Base-by-base conservation (phyloP, 2,888 invertebrate genomes). In the Sipha maydis region DNA sequence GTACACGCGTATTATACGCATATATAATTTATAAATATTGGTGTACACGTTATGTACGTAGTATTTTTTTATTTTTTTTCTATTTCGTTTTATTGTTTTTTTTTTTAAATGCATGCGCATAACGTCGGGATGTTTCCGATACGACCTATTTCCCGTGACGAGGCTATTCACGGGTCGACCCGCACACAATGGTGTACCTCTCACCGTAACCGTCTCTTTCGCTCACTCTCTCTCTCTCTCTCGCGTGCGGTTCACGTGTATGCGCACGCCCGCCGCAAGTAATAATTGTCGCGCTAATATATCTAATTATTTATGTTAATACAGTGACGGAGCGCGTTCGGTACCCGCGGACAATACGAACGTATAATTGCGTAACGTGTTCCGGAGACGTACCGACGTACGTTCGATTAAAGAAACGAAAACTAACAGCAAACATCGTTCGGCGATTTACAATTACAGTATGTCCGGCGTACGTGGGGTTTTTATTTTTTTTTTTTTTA, bases 71-170 rank as follows among this genome's bases (percentile, higher is more conserved):
- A 7, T 67, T n/a, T n/a, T 7, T 71, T 31, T 28, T 67, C n/a
- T n/a, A n/a, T 67, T 67, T 67, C 67, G 4, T 25, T 21, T 67
- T 21, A 25, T 67, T 31, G 5, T 71, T 69, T 79, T 79, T 61
- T 25, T 56, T 17, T 61, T 41, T 31, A 21, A 48, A 8, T 19
- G 3, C 5, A 69, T 71, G 2, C 9, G 3, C 5, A 69, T 71
- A 48, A 69, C 14, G 75, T 48, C 9, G 77, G 67, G 85, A 77
- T 48, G 85, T 86, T 86, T 79, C 78, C 79, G 85, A 79, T 79
- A 86, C 78, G 75, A 80, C 80, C 88, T 54, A 38, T 80, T 86
- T 88, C 88, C 88, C 88, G 88, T 88, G 88, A 88, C 88, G 80
- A 28, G 19, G 71, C 54, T 73, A 71, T 85, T 79, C 48, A 38